Percentiles rank a stretch among this genome's conserved stretches.
These are phyloP conservation scores for Oncorhynchus mykiss DNA, from an alignment of 2,113 vertebrate genomes.

Conservation along the genomic window DNA sequence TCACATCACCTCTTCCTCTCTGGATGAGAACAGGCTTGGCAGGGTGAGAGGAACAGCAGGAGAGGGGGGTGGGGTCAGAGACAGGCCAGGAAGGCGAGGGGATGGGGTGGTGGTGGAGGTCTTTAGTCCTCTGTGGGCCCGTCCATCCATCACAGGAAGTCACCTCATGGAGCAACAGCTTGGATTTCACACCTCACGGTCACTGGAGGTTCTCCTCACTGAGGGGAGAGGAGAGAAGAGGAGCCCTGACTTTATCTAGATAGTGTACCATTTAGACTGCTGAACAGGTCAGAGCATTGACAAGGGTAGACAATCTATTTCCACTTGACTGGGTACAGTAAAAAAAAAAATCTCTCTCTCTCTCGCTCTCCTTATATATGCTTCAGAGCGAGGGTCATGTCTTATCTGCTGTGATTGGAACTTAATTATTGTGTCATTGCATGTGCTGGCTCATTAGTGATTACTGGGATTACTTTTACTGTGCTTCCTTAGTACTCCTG, in stretches of 20 bases:
- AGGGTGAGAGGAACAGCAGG: slow-evolving; percentile 6
- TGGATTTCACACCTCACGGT: background rate
- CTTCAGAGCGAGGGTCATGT: background rate
- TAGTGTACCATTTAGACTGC: background rate
- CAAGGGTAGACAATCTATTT: slow-evolving; percentile 4
- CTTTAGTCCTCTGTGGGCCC: no score
- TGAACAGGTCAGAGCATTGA: background rate
- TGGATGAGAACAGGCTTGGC: background rate
- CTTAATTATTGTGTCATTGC: background rate
- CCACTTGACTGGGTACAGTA: background rate
- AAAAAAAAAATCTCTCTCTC: background rate
- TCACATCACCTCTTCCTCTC: no score
- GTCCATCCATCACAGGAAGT: no score
- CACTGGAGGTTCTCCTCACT: background rate
- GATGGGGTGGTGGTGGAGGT: background rate
- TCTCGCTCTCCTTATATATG: background rate
- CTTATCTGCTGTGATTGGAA: background rate
- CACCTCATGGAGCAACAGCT: background rate
- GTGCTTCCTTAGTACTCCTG: background rate
- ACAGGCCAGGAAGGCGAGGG: background rate
- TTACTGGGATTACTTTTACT: background rate
- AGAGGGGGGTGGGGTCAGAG: slow-evolving; percentile 2
- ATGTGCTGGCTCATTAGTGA: background rate
- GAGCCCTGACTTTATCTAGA: background rate
- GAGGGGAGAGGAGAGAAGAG: background rate